Conservation (phyloP, 1,140 invertebrate genomes). For the Condylostylus longicornis region DNA sequence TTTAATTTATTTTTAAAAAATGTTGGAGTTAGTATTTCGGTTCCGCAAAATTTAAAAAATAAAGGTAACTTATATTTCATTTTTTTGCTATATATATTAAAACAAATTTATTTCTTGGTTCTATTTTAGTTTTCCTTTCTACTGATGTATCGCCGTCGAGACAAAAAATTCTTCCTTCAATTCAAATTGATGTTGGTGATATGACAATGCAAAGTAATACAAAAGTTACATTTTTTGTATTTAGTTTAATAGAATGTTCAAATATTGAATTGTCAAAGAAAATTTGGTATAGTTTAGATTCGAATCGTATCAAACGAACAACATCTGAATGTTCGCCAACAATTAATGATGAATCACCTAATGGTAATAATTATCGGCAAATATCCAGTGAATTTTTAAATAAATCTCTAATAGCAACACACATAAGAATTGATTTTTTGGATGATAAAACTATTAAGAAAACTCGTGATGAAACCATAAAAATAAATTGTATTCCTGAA, state of each 20-base stretch:
- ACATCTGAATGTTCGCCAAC: constrained; percentile 1
- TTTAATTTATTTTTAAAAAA: constrained; percentile 28
- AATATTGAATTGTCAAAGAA: constrained; percentile 24
- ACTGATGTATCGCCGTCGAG: constrained; percentile 20
- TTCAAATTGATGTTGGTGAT: constrained; percentile 29
- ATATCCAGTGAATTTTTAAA: constrained; percentile 7
- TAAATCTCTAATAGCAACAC: constrained; percentile 5
- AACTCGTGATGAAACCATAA: constrained; percentile 21
- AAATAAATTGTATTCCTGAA: constrained; percentile 18
- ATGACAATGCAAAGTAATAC: constrained; percentile 20
- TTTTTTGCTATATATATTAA: background rate
- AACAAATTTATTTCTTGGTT: constrained; percentile 1
- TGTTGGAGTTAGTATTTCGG: constrained; percentile 24
- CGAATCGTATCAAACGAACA: constrained; percentile 10
- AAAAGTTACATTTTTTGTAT: constrained; percentile 24
- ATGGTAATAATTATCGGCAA: constrained; percentile 12
- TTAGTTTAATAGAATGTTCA: constrained; percentile 22
- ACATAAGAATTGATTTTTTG: constrained; percentile 26
- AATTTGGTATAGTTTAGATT: constrained; percentile 25
- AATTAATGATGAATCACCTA: constrained; percentile 20
- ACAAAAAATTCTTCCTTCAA: constrained; percentile 25
- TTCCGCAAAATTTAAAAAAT: constrained; percentile 18
- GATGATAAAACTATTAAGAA: constrained; percentile 26
- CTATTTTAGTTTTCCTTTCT: constrained; percentile 25
- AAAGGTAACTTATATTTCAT: constrained; percentile 20